Percentiles rank a stretch among this genome's conserved stretches.
These are phyloP conservation scores for Odobenus rosmarus DNA, from an alignment of 2,113 vertebrate species.

Conservation along the genomic window DNA sequence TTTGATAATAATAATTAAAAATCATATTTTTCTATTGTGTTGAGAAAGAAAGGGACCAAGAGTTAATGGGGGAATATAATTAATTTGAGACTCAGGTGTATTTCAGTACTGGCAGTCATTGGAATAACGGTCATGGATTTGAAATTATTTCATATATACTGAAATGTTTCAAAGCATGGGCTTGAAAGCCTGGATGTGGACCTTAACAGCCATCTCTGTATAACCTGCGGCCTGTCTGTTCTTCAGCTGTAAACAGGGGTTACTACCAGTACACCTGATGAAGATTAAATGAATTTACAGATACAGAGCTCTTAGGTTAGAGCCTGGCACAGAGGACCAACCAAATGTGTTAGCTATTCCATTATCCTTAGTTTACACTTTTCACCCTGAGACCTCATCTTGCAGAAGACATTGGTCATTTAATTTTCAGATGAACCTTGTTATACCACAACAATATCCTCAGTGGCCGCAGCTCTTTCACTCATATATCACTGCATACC, in stretches of 20 bases:
- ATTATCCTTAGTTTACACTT: not conserved
- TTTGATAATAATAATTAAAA: not conserved
- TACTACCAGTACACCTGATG: not conserved
- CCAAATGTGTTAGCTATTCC: not conserved
- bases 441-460: not conserved
- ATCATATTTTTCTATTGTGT: not conserved
- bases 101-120: not conserved
- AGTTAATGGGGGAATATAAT: not conserved
- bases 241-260: not conserved
- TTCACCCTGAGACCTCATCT: not conserved
- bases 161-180: not conserved
- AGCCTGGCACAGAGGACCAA: not conserved
- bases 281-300: not conserved
- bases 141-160: not conserved
- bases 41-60: not conserved
- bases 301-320: not conserved
- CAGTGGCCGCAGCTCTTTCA: not conserved
- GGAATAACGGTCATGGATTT: not conserved
- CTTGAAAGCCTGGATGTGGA: not conserved
- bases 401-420: not conserved
- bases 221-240: not conserved
- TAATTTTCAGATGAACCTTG: not conserved
- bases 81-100: not conserved
- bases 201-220: not conserved
- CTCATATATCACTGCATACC: not conserved